A percentile compares a stretch with the other conserved stretches of the same genome.
Evolutionary conservation across 2,888 invertebrate genomes (phyloP).

Genomic region (Slavum lentiscoides): DNA sequence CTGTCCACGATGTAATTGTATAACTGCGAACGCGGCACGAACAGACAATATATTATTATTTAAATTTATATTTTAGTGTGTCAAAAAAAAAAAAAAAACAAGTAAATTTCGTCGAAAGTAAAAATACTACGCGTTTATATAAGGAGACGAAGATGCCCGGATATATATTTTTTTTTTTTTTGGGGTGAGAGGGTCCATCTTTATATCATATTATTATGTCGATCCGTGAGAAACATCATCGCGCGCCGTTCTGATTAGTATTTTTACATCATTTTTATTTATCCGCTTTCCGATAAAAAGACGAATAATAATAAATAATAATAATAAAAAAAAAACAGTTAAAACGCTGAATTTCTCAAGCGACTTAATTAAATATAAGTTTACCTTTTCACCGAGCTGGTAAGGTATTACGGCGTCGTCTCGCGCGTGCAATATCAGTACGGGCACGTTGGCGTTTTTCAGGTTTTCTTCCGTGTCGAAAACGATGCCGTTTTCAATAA

Average conservation of each 20-base stretch:
- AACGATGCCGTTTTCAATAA: conserved; percentile 71
- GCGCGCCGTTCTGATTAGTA: too few relatives aligned
- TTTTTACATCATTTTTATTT: too few relatives aligned
- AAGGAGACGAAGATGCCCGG: not conserved
- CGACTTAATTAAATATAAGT: not conserved
- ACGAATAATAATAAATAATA: too few relatives aligned
- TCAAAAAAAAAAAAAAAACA: not conserved
- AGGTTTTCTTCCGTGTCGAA: conserved; percentile 82
- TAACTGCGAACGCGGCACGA: not conserved
- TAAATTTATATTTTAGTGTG: too few relatives aligned
- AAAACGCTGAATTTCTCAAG: too few relatives aligned
- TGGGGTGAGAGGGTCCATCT: too few relatives aligned
- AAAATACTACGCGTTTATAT: not conserved
- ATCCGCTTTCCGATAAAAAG: too few relatives aligned
- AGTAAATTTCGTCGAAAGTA: not conserved
- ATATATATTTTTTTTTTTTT: too few relatives aligned
- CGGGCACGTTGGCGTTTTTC: conserved; percentile 69
- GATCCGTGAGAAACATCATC: too few relatives aligned
- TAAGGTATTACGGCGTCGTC: conserved; percentile 88
- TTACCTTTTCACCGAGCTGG: conserved; percentile 75
- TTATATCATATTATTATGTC: too few relatives aligned
- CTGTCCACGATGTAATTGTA: not conserved
- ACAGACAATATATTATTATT: not conserved
- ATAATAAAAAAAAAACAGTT: not conserved
- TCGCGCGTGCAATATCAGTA: conserved; percentile 87